A percentile compares a stretch with the other conserved stretches of the same genome.
phyloP scores from a whole-genome alignment of 1,140 invertebrate genomes.

The Drosophila subobscura region DNA sequence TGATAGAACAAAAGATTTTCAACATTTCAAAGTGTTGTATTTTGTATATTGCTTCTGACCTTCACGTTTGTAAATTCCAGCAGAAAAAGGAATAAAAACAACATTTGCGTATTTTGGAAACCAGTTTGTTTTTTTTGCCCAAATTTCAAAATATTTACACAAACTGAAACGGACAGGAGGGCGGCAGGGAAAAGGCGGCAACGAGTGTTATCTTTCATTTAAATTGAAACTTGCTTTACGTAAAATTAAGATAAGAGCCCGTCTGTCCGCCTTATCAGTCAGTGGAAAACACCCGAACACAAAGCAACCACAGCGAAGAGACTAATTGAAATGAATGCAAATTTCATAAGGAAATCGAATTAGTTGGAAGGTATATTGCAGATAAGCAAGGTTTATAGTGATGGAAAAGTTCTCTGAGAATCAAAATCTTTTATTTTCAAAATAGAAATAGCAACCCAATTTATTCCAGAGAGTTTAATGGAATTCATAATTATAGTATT shows the following conservation, averaged over 20 bases:
- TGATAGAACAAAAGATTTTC: not conserved
- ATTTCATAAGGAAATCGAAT: slow-evolving; percentile 20
- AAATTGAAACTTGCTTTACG: slow-evolving; percentile 64
- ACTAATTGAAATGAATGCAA: slow-evolving; percentile 45
- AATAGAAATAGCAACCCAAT: no score
- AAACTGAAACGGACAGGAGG: slow-evolving; percentile 25
- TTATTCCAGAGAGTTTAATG: no score
- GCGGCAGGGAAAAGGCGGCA: slow-evolving; percentile 19
- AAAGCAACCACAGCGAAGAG: slow-evolving; percentile 16
- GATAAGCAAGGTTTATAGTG: no score
- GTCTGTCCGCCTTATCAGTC: slow-evolving; percentile 40
- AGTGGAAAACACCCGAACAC: slow-evolving; percentile 16
- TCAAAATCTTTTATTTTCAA: no score
- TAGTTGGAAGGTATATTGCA: no score
- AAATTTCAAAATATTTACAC: slow-evolving; percentile 54
- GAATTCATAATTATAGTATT: no score
- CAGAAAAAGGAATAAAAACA: not conserved
- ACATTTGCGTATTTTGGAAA: slow-evolving; percentile 22
- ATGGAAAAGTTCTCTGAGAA: no score
- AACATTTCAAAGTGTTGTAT: not conserved
- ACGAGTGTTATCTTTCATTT: slow-evolving; percentile 53
- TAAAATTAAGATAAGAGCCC: slow-evolving; percentile 62
- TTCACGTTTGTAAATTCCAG: slow-evolving; percentile 29
- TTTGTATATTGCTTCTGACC: slow-evolving; percentile 14
- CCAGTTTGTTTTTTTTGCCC: slow-evolving; percentile 30